Percentiles rank a stretch among this genome's conserved stretches.
Evolutionary conservation across 2,888 invertebrate species (phyloP).

Genomic region (Lobophora halterata): DNA sequence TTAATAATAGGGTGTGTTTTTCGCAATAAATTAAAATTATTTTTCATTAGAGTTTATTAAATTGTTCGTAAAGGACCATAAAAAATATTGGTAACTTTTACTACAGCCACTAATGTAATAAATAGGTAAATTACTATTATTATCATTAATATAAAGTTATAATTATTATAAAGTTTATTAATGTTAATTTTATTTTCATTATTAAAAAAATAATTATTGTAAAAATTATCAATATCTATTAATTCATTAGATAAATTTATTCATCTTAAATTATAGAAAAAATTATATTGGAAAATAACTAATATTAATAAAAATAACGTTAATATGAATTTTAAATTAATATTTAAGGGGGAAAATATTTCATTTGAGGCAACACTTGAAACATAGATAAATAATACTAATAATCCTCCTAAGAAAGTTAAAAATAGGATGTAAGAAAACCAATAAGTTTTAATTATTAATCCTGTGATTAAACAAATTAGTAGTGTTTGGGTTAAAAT

Average conservation of each 20-base stretch:
- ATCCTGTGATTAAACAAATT: constrained; percentile 66
- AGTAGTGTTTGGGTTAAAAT: constrained; percentile 77
- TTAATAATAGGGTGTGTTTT: no score
- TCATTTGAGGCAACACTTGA: constrained; percentile 83
- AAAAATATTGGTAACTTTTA: constrained; percentile 81
- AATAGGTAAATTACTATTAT: constrained; percentile 82
- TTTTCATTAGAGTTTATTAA: no score
- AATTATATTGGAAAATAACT: no score
- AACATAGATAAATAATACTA: constrained; percentile 84
- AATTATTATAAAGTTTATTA: constrained; percentile 77
- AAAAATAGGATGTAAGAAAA: constrained; percentile 83
- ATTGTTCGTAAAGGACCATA: constrained; percentile 74
- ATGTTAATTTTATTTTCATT: constrained; percentile 68
- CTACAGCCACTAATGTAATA: constrained; percentile 78
- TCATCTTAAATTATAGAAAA: no score
- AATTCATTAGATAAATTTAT: no score
- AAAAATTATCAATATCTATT: constrained; percentile 44
- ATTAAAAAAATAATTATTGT: constrained; percentile 41
- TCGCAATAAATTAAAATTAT: no score
- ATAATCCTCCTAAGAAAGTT: constrained; percentile 82
- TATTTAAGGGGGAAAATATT: constrained; percentile 70
- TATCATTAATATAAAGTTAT: constrained; percentile 71
- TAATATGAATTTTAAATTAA: no score
- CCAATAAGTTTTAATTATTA: constrained; percentile 77
- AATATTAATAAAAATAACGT: no score